phyloP scores from a whole-genome alignment of 2,888 invertebrate genomes.

The Empis stercorea region DNA sequence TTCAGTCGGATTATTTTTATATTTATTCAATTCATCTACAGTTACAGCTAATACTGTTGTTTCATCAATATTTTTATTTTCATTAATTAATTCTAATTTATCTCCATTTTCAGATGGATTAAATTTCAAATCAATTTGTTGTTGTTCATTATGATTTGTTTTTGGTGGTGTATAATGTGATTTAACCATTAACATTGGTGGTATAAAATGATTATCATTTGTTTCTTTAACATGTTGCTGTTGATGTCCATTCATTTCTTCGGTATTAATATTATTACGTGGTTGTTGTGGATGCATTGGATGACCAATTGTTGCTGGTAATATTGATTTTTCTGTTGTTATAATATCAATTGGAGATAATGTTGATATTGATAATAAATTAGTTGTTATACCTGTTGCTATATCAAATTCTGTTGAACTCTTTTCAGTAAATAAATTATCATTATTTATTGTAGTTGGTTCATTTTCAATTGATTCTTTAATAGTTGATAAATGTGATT shows the following conservation, averaged over 20 bases:
- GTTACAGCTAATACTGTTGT: neutral
- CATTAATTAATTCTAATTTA: too few relatives aligned
- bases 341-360: neutral
- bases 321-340: neutral
- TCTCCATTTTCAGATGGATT: neutral
- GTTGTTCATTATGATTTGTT: conserved; percentile 6
- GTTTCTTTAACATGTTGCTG: conserved; percentile 29
- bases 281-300: conserved; percentile 31
- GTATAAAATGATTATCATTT: conserved; percentile 34
- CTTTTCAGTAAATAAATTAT: too few relatives aligned
- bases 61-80: conserved; percentile 2
- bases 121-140: too few relatives aligned
- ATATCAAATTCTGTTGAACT: conserved; percentile 9
- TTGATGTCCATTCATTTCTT: conserved; percentile 15
- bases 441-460: conserved; percentile 5
- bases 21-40: neutral
- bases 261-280: conserved; percentile 15
- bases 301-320: conserved; percentile 25
- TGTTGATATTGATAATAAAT: neutral
- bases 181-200: conserved; percentile 36
- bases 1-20: conserved; percentile 5
- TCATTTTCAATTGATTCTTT: conserved; percentile 8
- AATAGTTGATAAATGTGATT: neutral
- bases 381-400: neutral
- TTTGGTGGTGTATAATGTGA: conserved; percentile 32